Evolutionary conservation across 1,140 invertebrate species (phyloP).

Genomic region (Pachyrhynchus sulphureomaculatus): DNA sequence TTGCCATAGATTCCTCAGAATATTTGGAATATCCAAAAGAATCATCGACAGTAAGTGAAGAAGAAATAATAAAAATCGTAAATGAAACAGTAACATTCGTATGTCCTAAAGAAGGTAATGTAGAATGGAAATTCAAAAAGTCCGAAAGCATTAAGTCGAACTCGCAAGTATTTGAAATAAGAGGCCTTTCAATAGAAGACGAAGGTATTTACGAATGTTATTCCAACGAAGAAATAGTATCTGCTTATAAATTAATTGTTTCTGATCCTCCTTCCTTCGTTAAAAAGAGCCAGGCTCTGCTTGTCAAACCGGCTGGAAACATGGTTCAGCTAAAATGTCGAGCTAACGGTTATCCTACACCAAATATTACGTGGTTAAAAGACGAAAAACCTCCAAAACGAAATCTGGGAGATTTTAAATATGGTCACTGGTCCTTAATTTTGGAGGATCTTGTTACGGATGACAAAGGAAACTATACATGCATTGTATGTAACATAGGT

Average conservation of each 20-base stretch:
- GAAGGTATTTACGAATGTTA: conserved; percentile 28
- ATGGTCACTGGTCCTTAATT: conserved; percentile 65
- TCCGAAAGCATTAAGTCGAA: conserved; percentile 3
- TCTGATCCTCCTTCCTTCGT: conserved; percentile 25
- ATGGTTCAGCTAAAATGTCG: conserved; percentile 65
- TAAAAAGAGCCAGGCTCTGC: conserved; percentile 54
- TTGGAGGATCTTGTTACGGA: conserved; percentile 73
- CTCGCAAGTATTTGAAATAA: conserved; percentile 1
- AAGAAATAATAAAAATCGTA: too few species aligned
- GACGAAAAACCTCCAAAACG: conserved; percentile 64
- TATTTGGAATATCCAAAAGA: too few species aligned
- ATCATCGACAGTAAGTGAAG: too few species aligned
- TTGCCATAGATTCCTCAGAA: conserved; percentile 18
- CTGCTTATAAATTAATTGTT: conserved; percentile 25
- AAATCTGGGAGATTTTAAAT: conserved; percentile 59
- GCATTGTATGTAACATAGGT: conserved; percentile 74
- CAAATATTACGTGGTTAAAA: conserved; percentile 58
- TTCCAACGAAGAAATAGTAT: conserved; percentile 6
- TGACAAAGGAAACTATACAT: conserved; percentile 85
- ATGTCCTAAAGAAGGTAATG: conserved; percentile 4
- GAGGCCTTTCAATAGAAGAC: conserved; percentile 9
- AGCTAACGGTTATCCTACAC: conserved; percentile 53
- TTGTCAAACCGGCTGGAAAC: conserved; percentile 69
- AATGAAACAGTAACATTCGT: conserved; percentile 9
- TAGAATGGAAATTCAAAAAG: conserved; percentile 15